Base-by-base conservation (phyloP, 2,113 vertebrate genomes). In the Alligator sinensis region DNA sequence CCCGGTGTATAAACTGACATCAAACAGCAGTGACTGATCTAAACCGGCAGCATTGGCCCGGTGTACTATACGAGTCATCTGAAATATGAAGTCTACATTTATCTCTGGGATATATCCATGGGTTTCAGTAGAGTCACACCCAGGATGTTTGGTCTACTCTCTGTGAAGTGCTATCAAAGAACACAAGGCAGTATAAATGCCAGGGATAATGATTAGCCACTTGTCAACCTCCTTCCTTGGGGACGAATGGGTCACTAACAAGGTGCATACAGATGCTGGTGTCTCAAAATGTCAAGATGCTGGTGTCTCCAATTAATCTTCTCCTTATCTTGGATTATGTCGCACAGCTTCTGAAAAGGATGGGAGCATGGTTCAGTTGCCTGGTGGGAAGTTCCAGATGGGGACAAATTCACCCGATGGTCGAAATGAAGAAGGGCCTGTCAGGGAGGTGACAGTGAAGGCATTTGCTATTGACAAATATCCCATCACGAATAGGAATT, bases 401-500 rank as follows among this genome's bases (percentile, higher is more conserved):
- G 99, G 98, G 54, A 98, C 98, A 58, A 59, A 96, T 64, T 98
- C 98, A 38, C 86, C 66, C 13, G 98, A 98, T 83, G 97, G 97
- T 12, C 97, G 96, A 89, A 98, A 98, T 14, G 98, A 98, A 54
- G 99, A 99, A 91, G 97, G 97, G 1, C 98, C 98, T 0, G 16
- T n/a, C 28, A 96, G 92, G 86, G 97, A 98, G 91, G 98, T 98
- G 58, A 75, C 88, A 2, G 93, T 99, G 62, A 95, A 94, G 75
- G 96, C 98, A 0, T 99, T 99, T 62, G 93, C 95, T 19, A 97
- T 99, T 0, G 99, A 99, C 95, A 97, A 86, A 84, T 98, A 98
- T 74, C 99, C 99, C 0, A 98, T 99, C 84, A 99, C 99, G 1
- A 99, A 99, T 95, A 80, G 96, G 34, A 97, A 98, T 10, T 99